phyloP scores from a whole-genome alignment of 2,113 vertebrate genomes.

The Myrmophylax atrothorax region DNA sequence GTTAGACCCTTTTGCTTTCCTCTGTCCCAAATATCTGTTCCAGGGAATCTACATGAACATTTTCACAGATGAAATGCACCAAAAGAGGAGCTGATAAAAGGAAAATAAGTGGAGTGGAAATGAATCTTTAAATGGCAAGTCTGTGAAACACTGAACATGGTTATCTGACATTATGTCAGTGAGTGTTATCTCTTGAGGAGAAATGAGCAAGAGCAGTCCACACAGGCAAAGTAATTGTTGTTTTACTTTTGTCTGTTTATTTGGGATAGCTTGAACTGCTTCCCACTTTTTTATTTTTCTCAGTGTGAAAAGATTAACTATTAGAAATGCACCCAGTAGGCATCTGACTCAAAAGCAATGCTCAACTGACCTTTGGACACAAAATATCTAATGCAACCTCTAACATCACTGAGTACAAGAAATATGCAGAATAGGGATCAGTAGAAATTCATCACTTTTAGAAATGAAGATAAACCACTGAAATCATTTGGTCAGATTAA shows the following conservation, averaged over 20 bases:
- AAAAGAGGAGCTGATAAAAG: conserved; percentile 49
- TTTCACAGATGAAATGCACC: conserved; percentile 41
- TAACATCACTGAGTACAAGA: conserved; percentile 40
- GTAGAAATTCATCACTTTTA: conserved; percentile 31
- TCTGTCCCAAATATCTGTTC: not conserved
- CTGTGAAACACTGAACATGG: conserved; percentile 60
- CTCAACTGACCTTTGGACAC: conserved; percentile 63
- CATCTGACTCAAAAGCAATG: conserved; percentile 58
- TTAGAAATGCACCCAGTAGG: conserved; percentile 34
- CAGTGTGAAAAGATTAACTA: conserved; percentile 63
- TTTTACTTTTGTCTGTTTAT: conserved; percentile 65
- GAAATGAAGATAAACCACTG: conserved; percentile 19
- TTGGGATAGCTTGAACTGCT: conserved; percentile 37
- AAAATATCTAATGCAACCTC: conserved; percentile 21
- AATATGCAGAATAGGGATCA: not conserved
- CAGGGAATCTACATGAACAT: conserved; percentile 41
- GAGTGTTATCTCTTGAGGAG: conserved; percentile 57
- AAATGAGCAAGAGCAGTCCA: conserved; percentile 59
- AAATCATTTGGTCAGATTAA: conserved; percentile 33
- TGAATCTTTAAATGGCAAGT: conserved; percentile 62
- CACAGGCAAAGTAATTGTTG: conserved; percentile 31
- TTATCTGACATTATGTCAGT: conserved; percentile 64
- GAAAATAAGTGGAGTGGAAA: conserved; percentile 64
- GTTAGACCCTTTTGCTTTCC: not conserved
- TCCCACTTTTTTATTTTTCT: conserved; percentile 28